Base-by-base conservation (phyloP, 23 tunicate genomes). In the Styela plicata region DNA sequence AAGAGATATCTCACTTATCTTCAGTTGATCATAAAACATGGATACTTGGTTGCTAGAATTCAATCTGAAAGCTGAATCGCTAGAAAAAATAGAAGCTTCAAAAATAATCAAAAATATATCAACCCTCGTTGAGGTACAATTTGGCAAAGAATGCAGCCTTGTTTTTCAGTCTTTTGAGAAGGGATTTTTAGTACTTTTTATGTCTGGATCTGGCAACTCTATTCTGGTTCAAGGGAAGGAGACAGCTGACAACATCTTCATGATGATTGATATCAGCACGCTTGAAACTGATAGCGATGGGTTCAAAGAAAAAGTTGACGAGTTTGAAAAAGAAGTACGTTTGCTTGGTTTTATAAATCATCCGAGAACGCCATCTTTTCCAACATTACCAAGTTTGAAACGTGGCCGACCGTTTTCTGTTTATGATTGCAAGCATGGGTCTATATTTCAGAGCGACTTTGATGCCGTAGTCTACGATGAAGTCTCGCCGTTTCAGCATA, bases 401-500 rank as follows among this genome's bases (percentile, higher is more conserved):
- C 74, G 94, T 52, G 94, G 94, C 16, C n/a, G 70, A 2, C n/a
- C 57, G 23, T 84, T 89, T 80, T 63, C 82, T 24, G 31, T 63
- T 18, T 89, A 89, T 78, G 94, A 89, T 31, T 53, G 34, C 1
- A 64, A 74, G 19, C 34, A 35, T 57, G 95, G 95, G 26, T 27
- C 53, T 16, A 31, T 94, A 23, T 61, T 90, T 21, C 91, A 86
- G 69, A 70, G 75, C 35, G 99, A 95, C 34, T 95, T 74, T 89
- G 89, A 89, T 21, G 37, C 86, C 28, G 33, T 89, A 0, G 91
- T 96, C 2, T 96, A 91, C 53, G 87, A 96, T n/a, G 74, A 83
- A 32, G 65, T 83, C 24, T 79, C 89, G 24, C 63, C 78, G 26
- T 94, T 83, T 83, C 96, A 90, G 76, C 85, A 90, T 79, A 88